Evolutionary conservation across 1,140 invertebrate species (phyloP), one percentile per base, ranked within the genome.

Genomic region (Zaprionus africanus): DNA sequence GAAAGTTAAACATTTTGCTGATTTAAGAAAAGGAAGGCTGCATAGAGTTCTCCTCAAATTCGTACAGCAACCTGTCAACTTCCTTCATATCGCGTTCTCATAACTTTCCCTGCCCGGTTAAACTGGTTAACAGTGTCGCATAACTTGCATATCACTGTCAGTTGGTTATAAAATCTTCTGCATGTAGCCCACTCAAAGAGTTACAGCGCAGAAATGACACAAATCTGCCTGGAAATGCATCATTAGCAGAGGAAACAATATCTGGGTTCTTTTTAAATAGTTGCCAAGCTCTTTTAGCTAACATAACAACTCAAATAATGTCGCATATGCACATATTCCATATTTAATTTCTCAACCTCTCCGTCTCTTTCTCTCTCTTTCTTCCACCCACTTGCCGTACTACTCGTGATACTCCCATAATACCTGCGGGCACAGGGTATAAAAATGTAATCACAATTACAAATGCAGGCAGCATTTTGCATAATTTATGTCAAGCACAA

Each of bases 401-500:
- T 43, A n/a, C n/a, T 51, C 12, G 1, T 51, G 19, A 22, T 51
- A 51, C 46, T 51, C 46, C 46, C 19, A 12, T 51, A 51, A 51
- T 51, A 51, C 19, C 46, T 51, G 19, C 46, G 19, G 46, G 46
- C 46, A 51, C 46, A 51, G 46, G 46, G 46, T 51, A 51, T 51
- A 80, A 83, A 79, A 78, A 76, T 79, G 78, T 73, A 84, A 90
- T 88, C 85, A 84, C 81, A 88, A 88, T 88, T 79, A 88, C 86
- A 88, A 85, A 88, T 88, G 85, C 85, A 88, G 72, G 85, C 85
- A 85, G 64, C 76, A 90, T 85, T 88, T 90, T 88, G 85, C 85
- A 88, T 88, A 88, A 88, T 88, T 88, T 88, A 88, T 88, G 85
- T 88, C 85, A 88, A 88, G 85, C 86, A 88, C 68, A 79, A 90